Conservation (phyloP, 2,888 invertebrate species). For the Amphimallon solstitiale region DNA sequence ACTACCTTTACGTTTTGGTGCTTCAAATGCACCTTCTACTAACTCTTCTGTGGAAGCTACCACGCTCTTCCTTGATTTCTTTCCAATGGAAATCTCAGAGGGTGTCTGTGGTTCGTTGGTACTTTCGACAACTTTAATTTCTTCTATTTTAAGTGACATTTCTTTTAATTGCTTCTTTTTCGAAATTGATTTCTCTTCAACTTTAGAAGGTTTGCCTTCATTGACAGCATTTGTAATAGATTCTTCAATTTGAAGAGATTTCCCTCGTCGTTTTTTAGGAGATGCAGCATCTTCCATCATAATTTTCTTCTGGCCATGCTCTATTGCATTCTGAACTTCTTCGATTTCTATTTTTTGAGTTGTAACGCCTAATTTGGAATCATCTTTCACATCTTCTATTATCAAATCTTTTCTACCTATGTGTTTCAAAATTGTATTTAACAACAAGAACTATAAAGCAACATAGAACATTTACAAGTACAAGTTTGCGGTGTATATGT, state of each 20-base stretch:
- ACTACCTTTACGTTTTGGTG: conserved; percentile 56
- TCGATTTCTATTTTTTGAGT: conserved; percentile 37
- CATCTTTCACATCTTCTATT: conserved; percentile 13
- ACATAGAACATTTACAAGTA: not conserved
- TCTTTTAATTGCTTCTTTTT: conserved; percentile 27
- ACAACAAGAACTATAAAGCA: conserved; percentile 7
- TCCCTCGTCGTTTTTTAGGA: conserved; percentile 36
- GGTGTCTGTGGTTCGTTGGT: conserved; percentile 47
- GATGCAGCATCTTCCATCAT: conserved; percentile 34
- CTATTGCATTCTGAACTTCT: conserved; percentile 25
- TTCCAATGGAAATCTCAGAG: conserved; percentile 44
- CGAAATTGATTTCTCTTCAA: conserved; percentile 4
- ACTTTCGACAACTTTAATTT: conserved; percentile 45
- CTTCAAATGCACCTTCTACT: conserved; percentile 58
- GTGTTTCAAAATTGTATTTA: conserved; percentile 30
- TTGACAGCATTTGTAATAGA: conserved; percentile 37
- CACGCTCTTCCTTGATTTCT: conserved; percentile 37
- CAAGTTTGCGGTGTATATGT: not conserved
- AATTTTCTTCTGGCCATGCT: conserved; percentile 37
- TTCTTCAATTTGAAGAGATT: conserved; percentile 45
- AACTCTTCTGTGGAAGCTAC: conserved; percentile 36
- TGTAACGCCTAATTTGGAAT: not conserved
- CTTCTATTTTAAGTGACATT: conserved; percentile 43
- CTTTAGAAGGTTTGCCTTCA: conserved; percentile 11
- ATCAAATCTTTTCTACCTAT: conserved; percentile 13